Conservation (phyloP, 2,113 vertebrate genomes). For the Hemibagrus wyckioides region DNA sequence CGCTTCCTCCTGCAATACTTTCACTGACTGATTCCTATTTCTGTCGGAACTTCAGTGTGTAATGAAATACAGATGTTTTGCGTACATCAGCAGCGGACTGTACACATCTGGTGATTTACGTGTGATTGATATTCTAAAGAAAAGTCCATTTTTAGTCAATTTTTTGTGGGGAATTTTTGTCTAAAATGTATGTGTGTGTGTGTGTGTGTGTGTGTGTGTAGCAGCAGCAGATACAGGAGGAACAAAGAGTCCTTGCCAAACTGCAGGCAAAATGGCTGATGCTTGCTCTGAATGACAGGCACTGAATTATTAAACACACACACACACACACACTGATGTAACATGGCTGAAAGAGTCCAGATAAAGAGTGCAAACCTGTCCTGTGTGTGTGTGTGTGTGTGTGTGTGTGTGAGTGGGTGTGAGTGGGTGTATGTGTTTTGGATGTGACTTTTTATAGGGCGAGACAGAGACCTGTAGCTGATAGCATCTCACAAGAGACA, state of each 20-base stretch:
- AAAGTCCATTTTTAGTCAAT: no score
- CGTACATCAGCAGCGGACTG: not conserved
- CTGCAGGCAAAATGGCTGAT: conserved; percentile 55
- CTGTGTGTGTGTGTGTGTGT: not conserved
- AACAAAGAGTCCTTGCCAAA: conserved; percentile 51
- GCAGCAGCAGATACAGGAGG: conserved; percentile 1
- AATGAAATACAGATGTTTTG: not conserved
- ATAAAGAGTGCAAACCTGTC: not conserved
- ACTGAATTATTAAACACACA: conserved; percentile 51
- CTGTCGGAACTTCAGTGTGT: not conserved
- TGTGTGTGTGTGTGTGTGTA: conserved; percentile 7
- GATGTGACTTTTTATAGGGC: not conserved
- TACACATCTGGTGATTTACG: not conserved
- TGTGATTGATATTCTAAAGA: not conserved
- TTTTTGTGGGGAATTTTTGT: not conserved
- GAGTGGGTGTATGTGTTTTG: not conserved
- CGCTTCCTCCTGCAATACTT: not conserved
- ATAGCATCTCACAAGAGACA: conserved; percentile 63
- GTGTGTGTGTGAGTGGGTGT: conserved; percentile 6
- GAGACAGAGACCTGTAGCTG: conserved; percentile 34
- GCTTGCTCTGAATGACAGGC: conserved; percentile 40
- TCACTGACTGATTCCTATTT: not conserved
- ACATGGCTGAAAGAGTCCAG: conserved; percentile 8
- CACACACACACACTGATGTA: conserved; percentile 32
- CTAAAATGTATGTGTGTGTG: not conserved